phyloP scores from a whole-genome alignment of 2,888 invertebrate genomes.

The Amphipyra berbera region DNA sequence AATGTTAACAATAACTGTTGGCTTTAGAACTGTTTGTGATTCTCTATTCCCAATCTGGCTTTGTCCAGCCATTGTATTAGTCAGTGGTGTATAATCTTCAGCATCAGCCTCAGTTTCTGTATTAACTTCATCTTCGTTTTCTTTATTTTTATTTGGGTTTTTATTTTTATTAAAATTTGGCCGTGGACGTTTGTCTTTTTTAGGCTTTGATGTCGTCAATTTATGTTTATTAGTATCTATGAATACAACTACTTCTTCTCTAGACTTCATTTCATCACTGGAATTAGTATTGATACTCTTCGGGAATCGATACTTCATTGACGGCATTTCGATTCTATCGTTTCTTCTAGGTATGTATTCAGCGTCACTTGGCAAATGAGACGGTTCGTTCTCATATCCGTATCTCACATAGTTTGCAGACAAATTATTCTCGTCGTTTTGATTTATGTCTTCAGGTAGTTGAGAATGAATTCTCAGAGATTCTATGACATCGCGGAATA shows the following conservation, averaged over 20 bases:
- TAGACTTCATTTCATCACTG: conserved; percentile 60
- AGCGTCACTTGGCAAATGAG: conserved; percentile 73
- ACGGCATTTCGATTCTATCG: conserved; percentile 83
- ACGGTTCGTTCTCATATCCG: conserved; percentile 74
- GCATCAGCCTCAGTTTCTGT: conserved; percentile 55
- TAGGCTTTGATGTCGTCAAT: conserved; percentile 72
- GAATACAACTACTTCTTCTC: conserved; percentile 77
- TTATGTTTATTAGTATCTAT: conserved; percentile 72
- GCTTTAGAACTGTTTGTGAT: conserved; percentile 84
- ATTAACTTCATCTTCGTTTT: conserved; percentile 57
- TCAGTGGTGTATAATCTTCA: conserved; percentile 67
- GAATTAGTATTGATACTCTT: conserved; percentile 71
- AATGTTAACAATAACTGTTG: conserved; percentile 86
- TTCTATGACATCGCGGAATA: conserved; percentile 84
- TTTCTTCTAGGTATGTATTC: conserved; percentile 83
- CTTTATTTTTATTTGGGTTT: conserved; percentile 60
- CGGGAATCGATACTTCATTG: conserved; percentile 80
- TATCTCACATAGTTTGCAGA: conserved; percentile 74
- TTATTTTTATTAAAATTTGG: conserved; percentile 63
- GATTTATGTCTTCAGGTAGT: conserved; percentile 75
- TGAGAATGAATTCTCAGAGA: conserved; percentile 79
- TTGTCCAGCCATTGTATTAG: conserved; percentile 81
- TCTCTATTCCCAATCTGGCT: conserved; percentile 87
- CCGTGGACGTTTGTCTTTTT: conserved; percentile 60
- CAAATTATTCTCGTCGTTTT: conserved; percentile 79